Conservation (phyloP, 2,888 invertebrate genomes). For the Harmothoe impar region DNA sequence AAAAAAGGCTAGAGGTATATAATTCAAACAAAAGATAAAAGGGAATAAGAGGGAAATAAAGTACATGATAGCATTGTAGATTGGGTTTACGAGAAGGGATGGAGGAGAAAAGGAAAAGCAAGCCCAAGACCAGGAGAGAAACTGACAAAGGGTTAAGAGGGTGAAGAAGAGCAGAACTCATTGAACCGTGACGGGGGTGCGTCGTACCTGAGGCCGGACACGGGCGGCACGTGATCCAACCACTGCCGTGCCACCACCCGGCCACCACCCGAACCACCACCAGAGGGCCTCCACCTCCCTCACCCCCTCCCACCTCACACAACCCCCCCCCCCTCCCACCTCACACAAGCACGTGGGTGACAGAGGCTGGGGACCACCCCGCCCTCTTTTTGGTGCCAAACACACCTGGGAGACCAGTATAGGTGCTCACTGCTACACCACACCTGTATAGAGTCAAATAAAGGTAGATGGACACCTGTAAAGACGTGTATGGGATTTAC, state of each 20-base stretch:
- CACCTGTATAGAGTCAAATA: background rate
- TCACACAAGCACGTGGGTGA: background rate
- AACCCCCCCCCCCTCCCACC: slow-evolving; percentile 2
- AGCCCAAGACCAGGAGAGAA: background rate
- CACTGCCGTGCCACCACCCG: background rate
- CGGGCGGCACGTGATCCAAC: slow-evolving; percentile 14
- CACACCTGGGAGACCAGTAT: background rate
- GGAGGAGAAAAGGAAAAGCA: background rate
- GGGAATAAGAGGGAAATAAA: too few relatives aligned
- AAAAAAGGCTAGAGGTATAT: background rate
- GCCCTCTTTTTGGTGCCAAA: background rate
- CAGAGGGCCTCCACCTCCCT: background rate
- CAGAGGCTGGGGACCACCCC: too few relatives aligned
- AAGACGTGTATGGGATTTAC: too few relatives aligned
- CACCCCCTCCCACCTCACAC: background rate
- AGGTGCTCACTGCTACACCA: background rate
- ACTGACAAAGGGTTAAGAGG: too few relatives aligned
- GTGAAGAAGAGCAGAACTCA: too few relatives aligned
- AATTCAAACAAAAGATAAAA: too few relatives aligned
- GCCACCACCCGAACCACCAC: background rate
- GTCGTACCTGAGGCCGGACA: background rate
- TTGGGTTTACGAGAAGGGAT: background rate
- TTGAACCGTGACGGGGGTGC: too few relatives aligned
- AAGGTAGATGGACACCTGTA: too few relatives aligned
- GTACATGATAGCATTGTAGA: too few relatives aligned